Evolutionary conservation across 1,140 invertebrate species (phyloP).

Genomic region (Aphidius gifuensis): DNA sequence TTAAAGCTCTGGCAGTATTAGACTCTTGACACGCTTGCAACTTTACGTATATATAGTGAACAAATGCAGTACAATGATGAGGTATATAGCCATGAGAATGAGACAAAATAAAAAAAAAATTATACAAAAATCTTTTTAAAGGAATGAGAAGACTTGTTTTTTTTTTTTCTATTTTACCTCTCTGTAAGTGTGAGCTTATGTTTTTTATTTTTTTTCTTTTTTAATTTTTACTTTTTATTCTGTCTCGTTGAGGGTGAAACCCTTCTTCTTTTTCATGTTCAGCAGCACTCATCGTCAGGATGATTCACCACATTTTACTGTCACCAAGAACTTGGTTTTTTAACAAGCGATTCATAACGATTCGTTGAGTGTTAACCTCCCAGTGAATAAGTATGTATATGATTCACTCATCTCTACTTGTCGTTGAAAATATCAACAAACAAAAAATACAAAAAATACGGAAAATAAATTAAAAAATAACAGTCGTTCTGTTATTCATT

Average conservation of each 20-base stretch:
- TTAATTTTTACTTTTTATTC: neutral
- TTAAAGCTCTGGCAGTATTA: slow-evolving; percentile 16
- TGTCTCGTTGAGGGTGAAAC: slow-evolving; percentile 11
- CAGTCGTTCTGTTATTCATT: too few species aligned
- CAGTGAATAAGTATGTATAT: slow-evolving; percentile 38
- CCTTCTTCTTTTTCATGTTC: neutral
- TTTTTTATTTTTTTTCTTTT: slow-evolving; percentile 9
- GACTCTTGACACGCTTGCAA: slow-evolving; percentile 25
- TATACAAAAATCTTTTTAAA: neutral
- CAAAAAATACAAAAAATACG: too few species aligned
- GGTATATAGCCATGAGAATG: neutral
- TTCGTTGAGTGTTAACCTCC: slow-evolving; percentile 38
- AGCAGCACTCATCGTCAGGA: slow-evolving; percentile 6
- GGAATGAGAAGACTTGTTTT: neutral
- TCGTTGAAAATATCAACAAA: neutral
- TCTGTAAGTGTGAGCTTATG: neutral
- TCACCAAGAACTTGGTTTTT: slow-evolving; percentile 10
- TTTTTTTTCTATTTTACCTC: neutral
- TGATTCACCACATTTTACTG: slow-evolving; percentile 23
- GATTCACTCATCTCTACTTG: slow-evolving; percentile 21
- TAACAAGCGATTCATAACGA: slow-evolving; percentile 42
- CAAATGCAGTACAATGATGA: neutral
- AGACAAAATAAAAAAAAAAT: slow-evolving; percentile 6
- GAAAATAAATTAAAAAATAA: too few species aligned
- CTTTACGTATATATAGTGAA: slow-evolving; percentile 16